These are phyloP conservation scores for Theonella swinhoei DNA, from an alignment of 37 sponge, comb jelly and placozoan genomes.

Conservation along the genomic window DNA sequence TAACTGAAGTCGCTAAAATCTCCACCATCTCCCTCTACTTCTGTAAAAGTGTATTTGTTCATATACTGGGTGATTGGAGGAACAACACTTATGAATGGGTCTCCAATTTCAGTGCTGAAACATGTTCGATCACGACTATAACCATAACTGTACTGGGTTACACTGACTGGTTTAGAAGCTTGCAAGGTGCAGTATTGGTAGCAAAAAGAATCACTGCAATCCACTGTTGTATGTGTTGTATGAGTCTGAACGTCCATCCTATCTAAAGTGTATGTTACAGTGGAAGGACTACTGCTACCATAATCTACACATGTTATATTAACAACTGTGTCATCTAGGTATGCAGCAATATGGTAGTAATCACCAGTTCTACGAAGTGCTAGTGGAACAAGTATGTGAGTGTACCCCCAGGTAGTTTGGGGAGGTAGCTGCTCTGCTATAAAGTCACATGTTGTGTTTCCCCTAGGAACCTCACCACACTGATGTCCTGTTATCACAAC, in stretches of 20 bases:
- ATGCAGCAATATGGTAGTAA: background rate
- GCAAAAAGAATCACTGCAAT: background rate
- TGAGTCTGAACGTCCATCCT: no score
- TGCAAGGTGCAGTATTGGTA: background rate
- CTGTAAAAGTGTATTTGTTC: no score
- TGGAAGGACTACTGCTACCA: background rate
- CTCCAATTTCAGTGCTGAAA: background rate
- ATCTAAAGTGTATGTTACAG: background rate
- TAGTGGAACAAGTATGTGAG: background rate
- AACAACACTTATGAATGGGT: background rate
- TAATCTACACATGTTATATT: background rate
- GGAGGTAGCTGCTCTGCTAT: background rate
- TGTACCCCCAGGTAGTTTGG: background rate
- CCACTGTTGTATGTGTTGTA: no score
- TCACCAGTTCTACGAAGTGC: background rate
- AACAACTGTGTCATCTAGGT: background rate
- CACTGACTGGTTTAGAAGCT: background rate
- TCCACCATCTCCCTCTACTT: no score
- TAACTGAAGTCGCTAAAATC: no score
- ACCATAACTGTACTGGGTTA: background rate
- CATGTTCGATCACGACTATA: background rate
- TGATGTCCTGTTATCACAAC: background rate
- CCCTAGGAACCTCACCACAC: background rate
- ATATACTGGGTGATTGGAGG: background rate
- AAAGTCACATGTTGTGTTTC: background rate